Conservation (phyloP, 2,797 vertebrate genomes). For the Myotis vivesi region DNA sequence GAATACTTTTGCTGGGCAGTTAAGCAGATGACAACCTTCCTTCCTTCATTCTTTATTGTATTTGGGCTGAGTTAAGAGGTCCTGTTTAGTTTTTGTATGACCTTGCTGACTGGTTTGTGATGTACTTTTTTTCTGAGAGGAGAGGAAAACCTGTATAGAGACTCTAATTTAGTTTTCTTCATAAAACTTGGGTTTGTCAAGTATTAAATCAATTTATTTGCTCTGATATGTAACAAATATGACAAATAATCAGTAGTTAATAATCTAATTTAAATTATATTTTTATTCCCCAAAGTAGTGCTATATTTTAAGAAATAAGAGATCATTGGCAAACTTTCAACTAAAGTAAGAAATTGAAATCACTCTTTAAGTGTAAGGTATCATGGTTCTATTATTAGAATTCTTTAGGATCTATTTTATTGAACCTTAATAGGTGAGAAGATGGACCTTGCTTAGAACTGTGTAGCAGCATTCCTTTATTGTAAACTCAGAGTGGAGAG, state of each 20-base stretch:
- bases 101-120: not conserved
- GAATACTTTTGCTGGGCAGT: not conserved
- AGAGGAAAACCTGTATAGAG: not conserved
- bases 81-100: not conserved
- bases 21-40: not conserved
- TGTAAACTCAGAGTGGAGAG: not conserved
- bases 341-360: slow-evolving; percentile 18
- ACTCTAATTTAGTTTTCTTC: slow-evolving; percentile 35
- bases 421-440: not conserved
- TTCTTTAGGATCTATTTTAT: not conserved
- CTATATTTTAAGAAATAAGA: slow-evolving; percentile 38
- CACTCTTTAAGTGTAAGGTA: too few relatives aligned
- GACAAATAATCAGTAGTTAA: not conserved
- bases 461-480: not conserved
- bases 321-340: not conserved
- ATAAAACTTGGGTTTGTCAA: not conserved
- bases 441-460: not conserved
- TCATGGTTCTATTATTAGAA: not conserved
- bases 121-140: not conserved
- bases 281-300: slow-evolving; percentile 9
- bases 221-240: not conserved
- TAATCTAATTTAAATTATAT: slow-evolving; percentile 41
- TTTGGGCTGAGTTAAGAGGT: not conserved
- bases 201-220: not conserved
- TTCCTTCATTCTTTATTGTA: not conserved